These are phyloP conservation scores for Pasiphila rectangulata DNA, from an alignment of 2,888 invertebrate species.

Conservation along the genomic window DNA sequence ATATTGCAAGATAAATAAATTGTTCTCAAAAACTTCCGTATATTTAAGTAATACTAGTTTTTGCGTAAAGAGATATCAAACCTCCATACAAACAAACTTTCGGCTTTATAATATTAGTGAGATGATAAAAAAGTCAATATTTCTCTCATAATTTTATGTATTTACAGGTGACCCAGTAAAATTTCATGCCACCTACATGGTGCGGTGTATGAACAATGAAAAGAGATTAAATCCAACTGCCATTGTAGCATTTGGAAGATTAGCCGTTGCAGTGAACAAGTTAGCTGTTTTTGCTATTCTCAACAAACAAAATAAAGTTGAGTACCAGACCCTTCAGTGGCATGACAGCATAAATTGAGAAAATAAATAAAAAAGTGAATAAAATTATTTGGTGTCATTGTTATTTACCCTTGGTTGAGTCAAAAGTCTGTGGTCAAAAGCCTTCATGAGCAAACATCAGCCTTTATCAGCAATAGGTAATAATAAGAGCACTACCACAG, in stretches of 20 bases:
- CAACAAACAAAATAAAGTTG: conserved; percentile 59
- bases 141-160: neutral
- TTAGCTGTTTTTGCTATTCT: conserved; percentile 84
- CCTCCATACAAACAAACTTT: too few relatives aligned
- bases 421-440: too few relatives aligned
- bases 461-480: too few relatives aligned
- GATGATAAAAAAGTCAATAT: neutral
- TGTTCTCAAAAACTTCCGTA: too few relatives aligned
- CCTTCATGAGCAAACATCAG: too few relatives aligned
- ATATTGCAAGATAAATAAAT: too few relatives aligned
- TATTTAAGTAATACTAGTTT: too few relatives aligned
- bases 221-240: conserved; percentile 73
- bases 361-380: conserved; percentile 1
- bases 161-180: conserved; percentile 88
- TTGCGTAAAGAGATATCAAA: too few relatives aligned
- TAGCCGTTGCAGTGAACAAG: conserved; percentile 90
- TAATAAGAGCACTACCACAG: too few relatives aligned
- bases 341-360: conserved; percentile 61
- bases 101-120: too few relatives aligned
- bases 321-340: conserved; percentile 83
- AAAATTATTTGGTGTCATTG: neutral
- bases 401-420: neutral
- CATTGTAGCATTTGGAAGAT: conserved; percentile 85
- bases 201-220: conserved; percentile 82
- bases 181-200: conserved; percentile 89